Evolutionary conservation across 1,140 invertebrate genomes (phyloP), one percentile per base, ranked within the genome.

Genomic region (Drosophila tani): DNA sequence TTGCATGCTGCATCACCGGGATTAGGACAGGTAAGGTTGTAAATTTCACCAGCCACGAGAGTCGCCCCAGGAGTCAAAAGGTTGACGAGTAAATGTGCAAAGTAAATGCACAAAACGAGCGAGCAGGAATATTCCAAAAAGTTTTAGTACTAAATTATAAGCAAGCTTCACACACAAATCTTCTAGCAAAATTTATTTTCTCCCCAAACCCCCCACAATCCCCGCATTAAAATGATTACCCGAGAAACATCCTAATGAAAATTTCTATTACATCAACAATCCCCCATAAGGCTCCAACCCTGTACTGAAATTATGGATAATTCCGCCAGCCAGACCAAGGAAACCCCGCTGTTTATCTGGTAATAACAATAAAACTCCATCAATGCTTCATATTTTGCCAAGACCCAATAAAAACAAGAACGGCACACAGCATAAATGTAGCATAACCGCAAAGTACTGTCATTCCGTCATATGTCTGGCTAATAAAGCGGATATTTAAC

Each of bases 11-110:
- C 70, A 74, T 74, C 68, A n/a, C 68, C 27, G 55, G 70, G 70
- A 74, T 74, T 74, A 74, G 70, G 70, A 74, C 70, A 74, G 70
- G 70, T 71, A 71, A 38, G 69, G 69, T 51, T 70, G 69, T 73
- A 60, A 73, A 60, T 74, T 58, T 60, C 68, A 38, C 35, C 69
- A 59, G 67, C 65, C 64, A 70, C 65, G 14, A 69, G 64, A 70
- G 40, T 69, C 40, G 67, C 21, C 65, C 24, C 65, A n/a, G n/a
- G 49, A 70, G 67, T 70, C 67, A 68, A 68, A 68, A 70, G 47
- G 67, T 70, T 70, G 67, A 68, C 67, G 47, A 68, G 47, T 29
- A 69, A 68, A 55, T 45, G 29, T 41, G 38, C 5, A 50, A 49
- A 63, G 45, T 32, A 56, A 56, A 40, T 56, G 53, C 32, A 35